Conservation (phyloP, 2,888 invertebrate genomes). For the Tetheella fluctuosa region DNA sequence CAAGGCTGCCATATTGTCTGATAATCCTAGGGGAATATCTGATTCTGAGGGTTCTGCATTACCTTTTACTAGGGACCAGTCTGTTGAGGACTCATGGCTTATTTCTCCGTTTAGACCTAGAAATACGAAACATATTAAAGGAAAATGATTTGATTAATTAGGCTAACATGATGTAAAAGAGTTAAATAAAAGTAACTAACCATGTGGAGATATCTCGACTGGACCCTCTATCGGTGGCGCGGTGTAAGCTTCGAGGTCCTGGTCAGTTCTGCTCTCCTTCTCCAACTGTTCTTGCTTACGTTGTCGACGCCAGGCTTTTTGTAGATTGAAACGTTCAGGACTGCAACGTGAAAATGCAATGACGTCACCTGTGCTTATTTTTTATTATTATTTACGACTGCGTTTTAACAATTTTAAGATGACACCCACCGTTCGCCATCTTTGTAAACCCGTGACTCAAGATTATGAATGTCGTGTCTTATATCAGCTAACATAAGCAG, state of each 20-base stretch:
- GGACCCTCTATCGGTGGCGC: constrained; percentile 59
- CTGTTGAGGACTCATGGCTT: constrained; percentile 62
- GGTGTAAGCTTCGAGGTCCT: constrained; percentile 74
- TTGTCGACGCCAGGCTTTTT: constrained; percentile 83
- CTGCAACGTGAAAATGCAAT: constrained; percentile 51
- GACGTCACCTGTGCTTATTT: too few species aligned
- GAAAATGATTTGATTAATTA: neutral
- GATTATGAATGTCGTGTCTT: constrained; percentile 85
- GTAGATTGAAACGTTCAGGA: constrained; percentile 85
- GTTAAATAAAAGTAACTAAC: constrained; percentile 41
- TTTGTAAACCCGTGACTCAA: constrained; percentile 84
- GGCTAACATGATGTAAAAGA: neutral
- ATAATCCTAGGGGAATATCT: constrained; percentile 49
- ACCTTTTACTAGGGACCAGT: constrained; percentile 58
- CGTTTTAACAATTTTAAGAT: neutral
- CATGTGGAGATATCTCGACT: constrained; percentile 66
- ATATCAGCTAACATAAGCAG: constrained; percentile 86
- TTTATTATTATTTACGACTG: neutral
- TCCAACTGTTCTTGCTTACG: constrained; percentile 77
- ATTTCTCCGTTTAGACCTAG: constrained; percentile 66
- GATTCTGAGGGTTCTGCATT: constrained; percentile 50
- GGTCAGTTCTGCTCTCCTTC: constrained; percentile 59
- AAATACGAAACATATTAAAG: neutral
- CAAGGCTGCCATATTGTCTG: constrained; percentile 55
- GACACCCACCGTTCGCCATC: constrained; percentile 72